A percentile compares a stretch with the other conserved stretches of the same genome.
Evolutionary conservation across 2,888 invertebrate genomes (phyloP).

Genomic region (Platycnemis pennipes): DNA sequence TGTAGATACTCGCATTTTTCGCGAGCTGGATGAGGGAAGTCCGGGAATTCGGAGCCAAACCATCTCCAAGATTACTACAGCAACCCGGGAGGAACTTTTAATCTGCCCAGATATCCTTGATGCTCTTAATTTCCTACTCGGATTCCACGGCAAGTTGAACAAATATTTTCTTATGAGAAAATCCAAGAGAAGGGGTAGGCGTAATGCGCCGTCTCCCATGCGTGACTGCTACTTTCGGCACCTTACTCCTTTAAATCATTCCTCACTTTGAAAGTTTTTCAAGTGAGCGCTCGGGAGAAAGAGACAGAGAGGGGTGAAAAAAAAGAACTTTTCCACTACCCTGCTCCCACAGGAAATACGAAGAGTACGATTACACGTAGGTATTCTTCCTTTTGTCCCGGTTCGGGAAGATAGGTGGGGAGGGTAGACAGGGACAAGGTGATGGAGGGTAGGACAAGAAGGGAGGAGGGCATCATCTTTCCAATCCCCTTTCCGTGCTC

Average conservation of each 20-base stretch:
- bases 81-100: background rate
- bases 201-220: background rate
- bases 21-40: background rate
- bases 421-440: background rate
- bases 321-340: background rate
- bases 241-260: conserved; percentile 8
- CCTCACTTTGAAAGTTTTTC: background rate
- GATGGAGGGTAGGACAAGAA: background rate
- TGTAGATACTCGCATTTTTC: background rate
- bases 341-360: background rate
- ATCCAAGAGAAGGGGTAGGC: background rate
- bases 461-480: background rate
- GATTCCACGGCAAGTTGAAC: background rate
- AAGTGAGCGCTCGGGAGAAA: background rate
- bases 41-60: background rate
- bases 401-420: background rate
- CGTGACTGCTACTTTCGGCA: conserved; percentile 16
- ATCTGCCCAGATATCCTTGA: background rate
- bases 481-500: background rate
- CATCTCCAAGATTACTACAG: conserved; percentile 7
- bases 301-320: background rate
- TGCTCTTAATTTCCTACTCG: conserved; percentile 7
- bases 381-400: background rate
- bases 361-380: background rate
- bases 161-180: conserved; percentile 8